phyloP scores from a whole-genome alignment of 2,888 invertebrate species.

The Platycnemis pennipes region DNA sequence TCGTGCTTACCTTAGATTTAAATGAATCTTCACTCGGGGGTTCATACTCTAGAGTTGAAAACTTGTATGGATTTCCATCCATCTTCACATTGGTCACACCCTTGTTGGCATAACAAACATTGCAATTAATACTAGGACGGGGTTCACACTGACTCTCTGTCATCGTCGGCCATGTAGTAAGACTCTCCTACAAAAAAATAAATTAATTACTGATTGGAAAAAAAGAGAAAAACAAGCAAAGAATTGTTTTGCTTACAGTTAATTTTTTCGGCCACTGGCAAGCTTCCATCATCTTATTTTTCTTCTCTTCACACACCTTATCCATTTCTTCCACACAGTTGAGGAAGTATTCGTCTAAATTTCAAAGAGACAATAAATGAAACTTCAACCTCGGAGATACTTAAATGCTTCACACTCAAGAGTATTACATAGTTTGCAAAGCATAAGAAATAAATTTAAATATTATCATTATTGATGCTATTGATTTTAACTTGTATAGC shows the following conservation, averaged over 20 bases:
- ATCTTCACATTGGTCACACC: background rate
- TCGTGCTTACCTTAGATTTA: constrained; percentile 22
- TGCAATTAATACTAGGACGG: background rate
- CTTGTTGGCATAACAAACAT: background rate
- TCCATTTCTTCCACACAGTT: constrained; percentile 21
- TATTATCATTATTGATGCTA: no score
- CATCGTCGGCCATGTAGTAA: background rate
- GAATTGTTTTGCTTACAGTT: background rate
- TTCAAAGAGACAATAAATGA: no score
- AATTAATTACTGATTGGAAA: background rate
- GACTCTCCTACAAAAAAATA: constrained; percentile 34
- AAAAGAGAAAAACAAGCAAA: background rate
- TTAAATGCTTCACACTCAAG: no score
- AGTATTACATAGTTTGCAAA: no score
- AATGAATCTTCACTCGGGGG: background rate
- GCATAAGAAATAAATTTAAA: no score
- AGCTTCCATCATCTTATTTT: background rate
- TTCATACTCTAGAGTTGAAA: background rate
- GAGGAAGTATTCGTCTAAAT: constrained; percentile 28
- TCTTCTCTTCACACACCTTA: constrained; percentile 33
- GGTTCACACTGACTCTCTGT: background rate
- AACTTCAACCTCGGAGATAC: no score
- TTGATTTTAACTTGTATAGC: no score
- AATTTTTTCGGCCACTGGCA: background rate
- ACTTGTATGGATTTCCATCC: constrained; percentile 9